Base-by-base conservation (phyloP, 2,113 vertebrate genomes). In the Ammospiza caudacuta region DNA sequence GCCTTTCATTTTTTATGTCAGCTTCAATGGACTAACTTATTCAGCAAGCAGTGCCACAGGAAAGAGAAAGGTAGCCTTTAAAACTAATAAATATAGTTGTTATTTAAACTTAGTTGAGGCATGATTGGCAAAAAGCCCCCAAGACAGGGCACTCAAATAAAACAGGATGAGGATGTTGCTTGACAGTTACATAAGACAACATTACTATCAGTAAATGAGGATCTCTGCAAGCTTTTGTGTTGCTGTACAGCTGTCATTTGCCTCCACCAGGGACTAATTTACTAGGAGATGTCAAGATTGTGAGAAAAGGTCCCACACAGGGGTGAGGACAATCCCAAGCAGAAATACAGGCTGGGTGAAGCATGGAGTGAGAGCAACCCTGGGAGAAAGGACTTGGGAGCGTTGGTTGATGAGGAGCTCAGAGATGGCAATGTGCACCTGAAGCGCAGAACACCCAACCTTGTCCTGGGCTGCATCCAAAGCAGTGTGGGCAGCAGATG, bases 221-320 rank as follows among this genome's bases (percentile, higher is more conserved):
- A 96, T 79, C 88, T 86, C 63, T 90, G 66, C 72, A 47, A 70
- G 89, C 74, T 84, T 70, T 17, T 39, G 58, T 83, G 9, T 70
- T 90, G 52, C 76, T 95, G 11, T 67, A 44, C 73, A 90, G 69
- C 83, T 97, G 96, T 91, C 83, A 80, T 90, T 92, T 92, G 43
- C 78, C 44, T 86, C 14, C 11, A 89, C 73, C 83, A 90, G 87
- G 63, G 85, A 90, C 82, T 96, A 78, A 92, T 96, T 92, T 96
- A 92, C 87, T 91, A 70, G 82, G 68, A 86, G 82, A n/a, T 89
- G 89, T 89, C 78, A 95, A 72, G 76, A 76, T 49, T 68, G 61
- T 52, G 83, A 95, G 93, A 89, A 90, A 24, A 64, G 51, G 37
- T n/a, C 28, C 51, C 70, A 57, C 28, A 12, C 23, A 6, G 61